Base-by-base conservation (phyloP, 2,113 vertebrate species). In the Tautogolabrus adspersus region DNA sequence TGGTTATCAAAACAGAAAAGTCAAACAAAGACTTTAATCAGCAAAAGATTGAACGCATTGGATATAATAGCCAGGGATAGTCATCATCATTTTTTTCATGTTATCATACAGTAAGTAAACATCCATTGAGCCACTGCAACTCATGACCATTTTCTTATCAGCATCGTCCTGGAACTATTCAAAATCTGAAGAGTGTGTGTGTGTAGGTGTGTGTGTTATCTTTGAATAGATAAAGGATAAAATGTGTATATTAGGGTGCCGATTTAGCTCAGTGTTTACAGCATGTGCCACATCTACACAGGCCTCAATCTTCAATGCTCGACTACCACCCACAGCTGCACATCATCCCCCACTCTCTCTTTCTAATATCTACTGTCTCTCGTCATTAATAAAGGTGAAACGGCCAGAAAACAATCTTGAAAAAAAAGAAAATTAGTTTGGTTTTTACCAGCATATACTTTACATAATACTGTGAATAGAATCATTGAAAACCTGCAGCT, bases 61-160 rank as follows among this genome's bases (percentile, higher is more conserved):
- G 59, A 22, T 23, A 23, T 26, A 75, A 72, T 55, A 10, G 66
- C 16, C 10, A n/a, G 44, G 54, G 66, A 60, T 0, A 0, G 11
- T 46, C 23, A 38, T 68, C 54, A 3, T 56, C 3, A 21, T 74
- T 51, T 71, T 8, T 51, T 34, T 6, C 34, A 59, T 78, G 67
- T 54, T 46, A 44, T 30, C 12, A 60, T 55, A n/a, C n/a, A n/a
- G n/a, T n/a, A 52, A 44, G 10, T 59, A 58, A 78, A 67, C 64
- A 61, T 77, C 22, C 12, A 40, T 1, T 12, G 15, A 47, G 37
- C 44, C 64, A 42, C 67, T 71, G 12, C 23, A 73, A 60, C 30
- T 77, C 11, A 42, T 60, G 54, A 61, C 47, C n/a, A 18, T 37
- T 37, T 13, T 21, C 42, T 56, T 37, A 58, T 68, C 4, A 10